Evolutionary conservation across 2,797 vertebrate genomes (phyloP), one percentile per base, ranked within the genome.

Genomic region (Nyctibius grandis): DNA sequence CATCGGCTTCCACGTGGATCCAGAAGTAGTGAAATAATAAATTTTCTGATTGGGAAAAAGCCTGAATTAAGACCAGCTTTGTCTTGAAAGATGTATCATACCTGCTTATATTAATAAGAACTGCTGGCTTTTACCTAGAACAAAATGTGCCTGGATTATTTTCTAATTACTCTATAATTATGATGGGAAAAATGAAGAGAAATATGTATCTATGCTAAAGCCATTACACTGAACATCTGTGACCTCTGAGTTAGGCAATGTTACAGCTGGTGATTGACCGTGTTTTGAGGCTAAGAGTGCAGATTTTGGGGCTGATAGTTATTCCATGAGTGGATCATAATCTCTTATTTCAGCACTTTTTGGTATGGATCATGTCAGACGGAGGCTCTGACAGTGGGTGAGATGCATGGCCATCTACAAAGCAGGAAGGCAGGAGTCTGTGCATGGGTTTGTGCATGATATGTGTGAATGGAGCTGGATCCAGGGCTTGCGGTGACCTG

Each of bases 351-450:
- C 65, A 73, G 40, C 33, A 25, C 7, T 44, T 84, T 56, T 81
- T 42, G 50, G 18, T 26, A 47, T 23, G 16, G 44, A 21, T 36
- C 26, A 3, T 8, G 25, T 47, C 50, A 74, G 59, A 11, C 3
- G 7, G 50, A 26, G 29, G 16, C 12, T 92, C 31, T 59, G 47
- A 9, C 15, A 38, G 48, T 1, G 7, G 51, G 23, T 67, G 28
- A 28, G 34, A 18, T 31, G 44, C 47, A 16, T 0, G 0, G 29
- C 48, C 2, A 0, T 1, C 9, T 36, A 25, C 11, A 20, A 69
- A 57, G 9, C 33, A 22, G 42, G 33, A 42, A 29, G 51, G 31
- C 1, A 8, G 44, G 44, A 40, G 21, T 9, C 15, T 83, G 75
- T 42, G 15, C 36, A 21, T 15, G 38, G 31, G 11, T 82, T 77